These are phyloP conservation scores for Drosophila putrida DNA, from an alignment of 2,888 invertebrate genomes.

Conservation along the genomic window DNA sequence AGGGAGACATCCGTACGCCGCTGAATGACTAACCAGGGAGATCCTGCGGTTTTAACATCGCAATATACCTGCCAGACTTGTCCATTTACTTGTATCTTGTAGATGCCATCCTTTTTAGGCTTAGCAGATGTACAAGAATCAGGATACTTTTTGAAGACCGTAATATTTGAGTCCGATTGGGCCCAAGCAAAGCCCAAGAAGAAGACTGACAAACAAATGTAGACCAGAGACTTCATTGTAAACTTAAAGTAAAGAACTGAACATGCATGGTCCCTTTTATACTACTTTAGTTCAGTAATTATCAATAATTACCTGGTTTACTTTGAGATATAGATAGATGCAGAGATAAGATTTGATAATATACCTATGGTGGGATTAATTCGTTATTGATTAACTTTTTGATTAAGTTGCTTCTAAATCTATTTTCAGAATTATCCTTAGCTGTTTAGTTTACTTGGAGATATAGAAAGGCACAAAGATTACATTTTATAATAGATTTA, in stretches of 20 bases:
- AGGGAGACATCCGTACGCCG: constrained; percentile 27
- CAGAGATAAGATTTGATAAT: constrained; percentile 11
- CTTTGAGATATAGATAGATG: neutral
- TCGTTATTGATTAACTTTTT: neutral
- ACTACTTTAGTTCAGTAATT: neutral
- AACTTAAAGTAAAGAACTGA: neutral
- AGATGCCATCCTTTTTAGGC: constrained; percentile 42
- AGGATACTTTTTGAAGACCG: constrained; percentile 13
- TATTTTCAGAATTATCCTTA: neutral
- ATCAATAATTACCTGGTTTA: neutral
- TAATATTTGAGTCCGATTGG: neutral
- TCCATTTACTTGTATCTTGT: constrained; percentile 32
- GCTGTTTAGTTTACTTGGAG: neutral
- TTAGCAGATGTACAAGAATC: constrained; percentile 36
- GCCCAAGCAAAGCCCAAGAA: constrained; percentile 14
- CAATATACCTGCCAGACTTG: constrained; percentile 33
- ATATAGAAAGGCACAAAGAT: neutral
- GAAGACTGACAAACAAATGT: constrained; percentile 18
- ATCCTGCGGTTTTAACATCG: constrained; percentile 16
- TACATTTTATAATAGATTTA: constrained; percentile 2
- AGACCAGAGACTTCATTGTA: constrained; percentile 19
- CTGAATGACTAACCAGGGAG: constrained; percentile 38
- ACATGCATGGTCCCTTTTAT: constrained; percentile 15
- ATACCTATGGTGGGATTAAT: constrained; percentile 1
- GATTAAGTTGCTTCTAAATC: constrained; percentile 20